Evolutionary conservation across 2,113 vertebrate genomes (phyloP), one percentile per base, ranked within the genome.

Genomic region (Todiramphus saurophagus): DNA sequence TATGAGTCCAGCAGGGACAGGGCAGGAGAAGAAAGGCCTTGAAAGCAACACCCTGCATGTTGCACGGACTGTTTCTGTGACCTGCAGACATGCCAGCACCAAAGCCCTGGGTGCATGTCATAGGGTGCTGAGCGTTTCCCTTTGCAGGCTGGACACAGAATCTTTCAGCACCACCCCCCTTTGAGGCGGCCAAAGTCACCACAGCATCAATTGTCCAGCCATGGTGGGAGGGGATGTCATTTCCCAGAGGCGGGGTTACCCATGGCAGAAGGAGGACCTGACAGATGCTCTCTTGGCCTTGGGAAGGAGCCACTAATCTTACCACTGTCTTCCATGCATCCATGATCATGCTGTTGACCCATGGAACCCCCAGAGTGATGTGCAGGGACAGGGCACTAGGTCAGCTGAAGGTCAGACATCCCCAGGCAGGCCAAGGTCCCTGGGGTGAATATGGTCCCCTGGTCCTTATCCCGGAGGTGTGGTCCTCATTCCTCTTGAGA

Each of bases 1-100:
- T 31, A 16, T 15, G 37, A 62, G 37, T n/a, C 44, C 21, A 39
- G 59, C 21, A 46, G 41, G 68, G 59, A 11, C n/a, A 33, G 60
- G 25, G 25, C 27, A 62, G 48, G 30, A 39, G 51, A 35, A 39
- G 58, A 68, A 44, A 33, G 13, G 11, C 53, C 74, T 19, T 48
- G 56, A 27, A 77, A 44, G 41, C 59, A 41, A 5, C 64, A 28
- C 21, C 4, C 33, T 51, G 21, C 2, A 2, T 33, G 24, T 60
- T 39, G 16, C 27, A 11, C 14, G 16, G 51, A 33, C 33, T 0
- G 0, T 74, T 80, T 44, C 33, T 68, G 68, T n/a, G 46, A 56
- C 41, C 68, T 83, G 41, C 44, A 43, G 41, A 11, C 16, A 1
- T 15, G 30, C 51, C 11, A 17, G 60, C 35, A n/a, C 64, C 69